Evolutionary conservation across 2,797 vertebrate genomes (phyloP).

Genomic region (Sebastes dallii): DNA sequence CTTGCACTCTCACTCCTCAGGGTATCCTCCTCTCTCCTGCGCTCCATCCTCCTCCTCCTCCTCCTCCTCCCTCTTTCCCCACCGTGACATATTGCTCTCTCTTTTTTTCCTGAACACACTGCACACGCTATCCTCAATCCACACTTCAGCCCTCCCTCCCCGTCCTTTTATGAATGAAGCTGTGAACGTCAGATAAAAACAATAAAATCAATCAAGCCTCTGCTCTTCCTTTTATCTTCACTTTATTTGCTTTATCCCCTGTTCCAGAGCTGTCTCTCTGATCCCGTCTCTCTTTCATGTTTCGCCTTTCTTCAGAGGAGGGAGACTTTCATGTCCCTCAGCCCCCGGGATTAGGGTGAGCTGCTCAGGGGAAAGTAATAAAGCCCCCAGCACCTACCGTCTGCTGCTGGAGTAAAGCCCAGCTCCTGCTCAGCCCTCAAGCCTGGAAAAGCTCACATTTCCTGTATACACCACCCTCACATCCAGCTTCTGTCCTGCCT

Average conservation of each 20-base stretch:
- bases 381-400: conserved; percentile 66
- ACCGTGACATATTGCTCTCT: conserved; percentile 45
- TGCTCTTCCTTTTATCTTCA: conserved; percentile 61
- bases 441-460: conserved; percentile 74
- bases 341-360: conserved; percentile 71
- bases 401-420: conserved; percentile 67
- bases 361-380: conserved; percentile 70
- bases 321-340: conserved; percentile 75
- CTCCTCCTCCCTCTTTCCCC: conserved; percentile 8
- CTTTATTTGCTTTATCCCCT: conserved; percentile 62
- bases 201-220: conserved; percentile 63
- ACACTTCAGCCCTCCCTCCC: conserved; percentile 1
- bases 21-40: conserved; percentile 17
- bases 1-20: conserved; percentile 47
- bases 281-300: conserved; percentile 73
- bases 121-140: conserved; percentile 28
- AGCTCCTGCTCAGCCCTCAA: conserved; percentile 54
- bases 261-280: conserved; percentile 59
- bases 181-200: conserved; percentile 64
- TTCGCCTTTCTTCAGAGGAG: conserved; percentile 54
- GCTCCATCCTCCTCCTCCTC: conserved; percentile 22
- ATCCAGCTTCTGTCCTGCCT: conserved; percentile 46
- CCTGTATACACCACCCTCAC: conserved; percentile 59
- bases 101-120: conserved; percentile 7
- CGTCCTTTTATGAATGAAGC: conserved; percentile 57